Base-by-base conservation (phyloP, 2,888 invertebrate genomes). In the Ornithoptera priamus region DNA sequence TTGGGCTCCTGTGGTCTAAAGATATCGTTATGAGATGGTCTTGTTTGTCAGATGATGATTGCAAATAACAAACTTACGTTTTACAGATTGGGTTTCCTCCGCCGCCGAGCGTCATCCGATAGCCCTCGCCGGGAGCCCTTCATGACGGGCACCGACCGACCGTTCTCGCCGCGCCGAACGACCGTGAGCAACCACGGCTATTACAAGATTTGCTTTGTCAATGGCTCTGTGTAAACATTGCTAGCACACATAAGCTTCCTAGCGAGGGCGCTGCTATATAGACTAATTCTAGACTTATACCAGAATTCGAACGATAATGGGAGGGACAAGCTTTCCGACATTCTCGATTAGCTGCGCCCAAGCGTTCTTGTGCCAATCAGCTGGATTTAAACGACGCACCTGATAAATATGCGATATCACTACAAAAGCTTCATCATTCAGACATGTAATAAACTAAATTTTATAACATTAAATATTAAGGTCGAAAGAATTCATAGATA, bases 181-280 rank as follows among this genome's bases (percentile, higher is more conserved):
- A 93, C 93, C 85, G 94, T 94, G 92, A 92, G 91, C 90, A 92
- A 86, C 87, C 85, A 89, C 85, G 92, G 90, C 83, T 93, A 93
- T 91, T 93, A 93, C 90, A 92, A 93, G 89, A 93, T 93, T 80
- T 93, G 93, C 93, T 93, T 93, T 93, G 92, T 93, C 86, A 93
- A 93, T 90, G 93, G 92, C 90, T 90, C 89, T 87, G 88, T 92
- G 82, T 93, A 86, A 91, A 81, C 82, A 78, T 78, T 77, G 82
- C 79, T 75, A 84, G 84, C 85, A 18, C 65, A 62, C 67, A 65
- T 65, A 42, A 61, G 68, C 65, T 65, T 65, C 17, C 46, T n/a
- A 58, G 58, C 64, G 50, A 56, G 60, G 63, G 70, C 62, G 69
- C 53, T 36, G 66, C 58, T 64, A 64, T 12, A 39, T 30, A 63